Evolutionary conservation across 2,797 vertebrate genomes (phyloP).

Genomic region (Steatocranus sp.): DNA sequence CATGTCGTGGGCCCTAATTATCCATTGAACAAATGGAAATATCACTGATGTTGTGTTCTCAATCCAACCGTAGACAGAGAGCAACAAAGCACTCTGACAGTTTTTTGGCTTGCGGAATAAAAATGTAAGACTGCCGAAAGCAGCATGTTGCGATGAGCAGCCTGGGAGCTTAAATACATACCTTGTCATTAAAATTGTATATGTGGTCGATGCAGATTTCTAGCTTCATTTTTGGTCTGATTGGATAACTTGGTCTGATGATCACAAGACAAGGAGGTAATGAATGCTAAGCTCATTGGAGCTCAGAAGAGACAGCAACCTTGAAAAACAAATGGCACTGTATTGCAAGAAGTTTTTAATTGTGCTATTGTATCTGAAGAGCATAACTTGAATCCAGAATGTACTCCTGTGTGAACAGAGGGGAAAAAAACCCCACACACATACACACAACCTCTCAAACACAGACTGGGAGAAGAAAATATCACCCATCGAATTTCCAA

Average conservation of each 20-base stretch:
- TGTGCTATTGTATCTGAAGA: slow-evolving; percentile 49
- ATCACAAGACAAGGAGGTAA: slow-evolving; percentile 6
- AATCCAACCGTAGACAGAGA: slow-evolving; percentile 65
- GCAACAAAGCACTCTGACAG: slow-evolving; percentile 68
- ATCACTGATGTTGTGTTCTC: slow-evolving; percentile 77
- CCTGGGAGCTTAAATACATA: slow-evolving; percentile 17
- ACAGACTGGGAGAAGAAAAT: slow-evolving; percentile 40
- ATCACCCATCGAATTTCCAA: slow-evolving; percentile 44
- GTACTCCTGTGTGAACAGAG: slow-evolving; percentile 16
- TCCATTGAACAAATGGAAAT: slow-evolving; percentile 74
- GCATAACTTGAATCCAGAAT: slow-evolving; percentile 49
- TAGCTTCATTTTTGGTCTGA: neutral
- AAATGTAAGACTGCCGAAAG: neutral
- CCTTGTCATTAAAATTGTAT: slow-evolving; percentile 38
- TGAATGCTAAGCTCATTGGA: neutral
- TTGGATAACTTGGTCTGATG: neutral
- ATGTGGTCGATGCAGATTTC: neutral
- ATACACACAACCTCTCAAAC: slow-evolving; percentile 40
- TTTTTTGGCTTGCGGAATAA: slow-evolving; percentile 52
- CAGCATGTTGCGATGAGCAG: slow-evolving; percentile 29
- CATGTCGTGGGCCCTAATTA: slow-evolving; percentile 80
- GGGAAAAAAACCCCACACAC: neutral
- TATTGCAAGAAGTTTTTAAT: slow-evolving; percentile 32
- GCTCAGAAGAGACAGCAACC: neutral
- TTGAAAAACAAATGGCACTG: slow-evolving; percentile 31